Evolutionary conservation across 2,888 invertebrate species (phyloP), one percentile per base, ranked within the genome.

Genomic region (Alcis repandata): DNA sequence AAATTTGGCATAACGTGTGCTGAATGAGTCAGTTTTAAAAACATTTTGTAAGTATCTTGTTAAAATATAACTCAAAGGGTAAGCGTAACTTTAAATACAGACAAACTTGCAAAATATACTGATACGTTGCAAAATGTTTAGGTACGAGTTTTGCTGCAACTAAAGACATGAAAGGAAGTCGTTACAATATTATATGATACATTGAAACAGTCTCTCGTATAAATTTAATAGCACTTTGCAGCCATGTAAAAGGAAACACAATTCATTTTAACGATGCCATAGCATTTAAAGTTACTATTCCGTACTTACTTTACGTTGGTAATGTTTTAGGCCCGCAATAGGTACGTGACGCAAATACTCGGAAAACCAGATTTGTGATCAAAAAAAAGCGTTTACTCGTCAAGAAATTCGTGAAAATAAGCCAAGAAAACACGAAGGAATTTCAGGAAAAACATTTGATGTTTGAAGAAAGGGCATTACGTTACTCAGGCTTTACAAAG

Each of bases 241-340:
- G 79, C 79, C 77, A 81, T 83, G 79, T 80, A 78, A 79, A 82
- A 82, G 84, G 83, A 86, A 85, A 85, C 79, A 85, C 82, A 84
- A 87, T 85, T 85, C 84, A 85, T 86, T 86, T 88, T 88, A 87
- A 88, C 83, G 82, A 78, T 62, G 76, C 78, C 76, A 83, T 84
- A 82, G 80, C 82, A 82, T 78, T 80, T 77, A 68, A 69, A 65
- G 63, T 63, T 53, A 22, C 22, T 22, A 22, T 19, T 49, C 10
- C 27, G 15, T 17, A 49, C 32, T 17, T 49, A 19, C 11, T 32
- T 33, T 7, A n/a, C n/a, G 9, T 15, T 32, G 4, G 13, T 38
- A 36, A 38, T 38, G 0, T 8, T 36, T 51, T 38, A 51, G n/a
- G 9, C 13, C 36, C 8, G 20, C 51, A 38, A n/a, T n/a, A n/a